Evolutionary conservation across 2,797 vertebrate genomes (phyloP).

Genomic region (Malurus leucopterus): DNA sequence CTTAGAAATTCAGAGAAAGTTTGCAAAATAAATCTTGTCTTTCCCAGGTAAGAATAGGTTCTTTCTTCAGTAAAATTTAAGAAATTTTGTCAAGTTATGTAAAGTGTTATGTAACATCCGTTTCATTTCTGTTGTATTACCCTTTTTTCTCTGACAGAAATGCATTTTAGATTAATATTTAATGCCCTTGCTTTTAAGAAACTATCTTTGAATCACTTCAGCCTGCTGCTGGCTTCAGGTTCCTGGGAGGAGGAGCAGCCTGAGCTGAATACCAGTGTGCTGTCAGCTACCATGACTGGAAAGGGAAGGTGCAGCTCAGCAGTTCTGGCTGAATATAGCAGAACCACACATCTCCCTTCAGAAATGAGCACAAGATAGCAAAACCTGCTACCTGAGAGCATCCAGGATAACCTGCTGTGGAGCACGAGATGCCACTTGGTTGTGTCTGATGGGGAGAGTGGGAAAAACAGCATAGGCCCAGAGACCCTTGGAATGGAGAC

Average conservation of each 20-base stretch:
- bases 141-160: not conserved
- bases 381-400: not conserved
- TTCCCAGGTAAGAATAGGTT: not conserved
- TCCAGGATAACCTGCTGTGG: not conserved
- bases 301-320: not conserved
- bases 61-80: not conserved
- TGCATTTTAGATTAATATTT: constrained; percentile 16
- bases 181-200: constrained; percentile 10
- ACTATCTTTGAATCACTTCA: not conserved
- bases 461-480: not conserved
- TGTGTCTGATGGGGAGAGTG: not conserved
- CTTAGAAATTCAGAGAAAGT: not conserved
- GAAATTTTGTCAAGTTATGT: not conserved
- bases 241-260: not conserved
- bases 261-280: not conserved
- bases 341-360: not conserved
- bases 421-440: not conserved
- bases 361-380: not conserved
- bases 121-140: not conserved
- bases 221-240: not conserved
- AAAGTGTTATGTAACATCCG: not conserved
- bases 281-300: not conserved
- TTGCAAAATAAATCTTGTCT: not conserved
- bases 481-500: not conserved
- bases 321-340: not conserved